phyloP scores from a whole-genome alignment of 2,113 vertebrate genomes.

The Vidua chalybeata region DNA sequence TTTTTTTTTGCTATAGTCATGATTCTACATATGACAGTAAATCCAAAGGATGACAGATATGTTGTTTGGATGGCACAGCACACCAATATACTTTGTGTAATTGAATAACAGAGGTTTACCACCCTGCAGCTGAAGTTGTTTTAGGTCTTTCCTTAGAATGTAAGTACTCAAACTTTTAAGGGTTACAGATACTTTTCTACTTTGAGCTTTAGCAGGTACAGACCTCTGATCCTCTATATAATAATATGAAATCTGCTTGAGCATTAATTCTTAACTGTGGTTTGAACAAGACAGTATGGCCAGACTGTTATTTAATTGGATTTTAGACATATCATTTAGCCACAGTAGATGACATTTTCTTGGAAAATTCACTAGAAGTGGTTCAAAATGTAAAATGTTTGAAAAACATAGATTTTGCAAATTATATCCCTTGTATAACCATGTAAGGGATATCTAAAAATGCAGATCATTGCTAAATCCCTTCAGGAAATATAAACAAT shows the following conservation, averaged over 20 bases:
- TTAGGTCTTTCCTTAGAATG: background rate
- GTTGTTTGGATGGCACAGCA: background rate
- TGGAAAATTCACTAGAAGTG: background rate
- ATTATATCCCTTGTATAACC: background rate
- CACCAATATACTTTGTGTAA: background rate
- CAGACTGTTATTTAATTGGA: background rate
- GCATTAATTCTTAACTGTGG: background rate
- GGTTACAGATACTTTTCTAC: background rate
- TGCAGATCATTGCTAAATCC: background rate
- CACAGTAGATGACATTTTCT: background rate
- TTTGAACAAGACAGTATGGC: background rate
- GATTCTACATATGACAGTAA: background rate
- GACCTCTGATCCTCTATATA: background rate
- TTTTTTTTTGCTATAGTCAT: background rate
- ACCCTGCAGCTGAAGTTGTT: background rate
- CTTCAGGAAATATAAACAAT: background rate
- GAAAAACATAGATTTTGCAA: background rate
- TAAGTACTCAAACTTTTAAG: background rate
- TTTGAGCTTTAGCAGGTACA: background rate
- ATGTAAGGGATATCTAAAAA: background rate
- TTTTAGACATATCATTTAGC: background rate
- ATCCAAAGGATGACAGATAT: background rate
- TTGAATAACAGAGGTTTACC: background rate
- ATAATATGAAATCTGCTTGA: background rate
- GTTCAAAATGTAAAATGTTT: background rate